Evolutionary conservation across 2,797 vertebrate genomes (phyloP).

Genomic region (Phrynocephalus forsythii): DNA sequence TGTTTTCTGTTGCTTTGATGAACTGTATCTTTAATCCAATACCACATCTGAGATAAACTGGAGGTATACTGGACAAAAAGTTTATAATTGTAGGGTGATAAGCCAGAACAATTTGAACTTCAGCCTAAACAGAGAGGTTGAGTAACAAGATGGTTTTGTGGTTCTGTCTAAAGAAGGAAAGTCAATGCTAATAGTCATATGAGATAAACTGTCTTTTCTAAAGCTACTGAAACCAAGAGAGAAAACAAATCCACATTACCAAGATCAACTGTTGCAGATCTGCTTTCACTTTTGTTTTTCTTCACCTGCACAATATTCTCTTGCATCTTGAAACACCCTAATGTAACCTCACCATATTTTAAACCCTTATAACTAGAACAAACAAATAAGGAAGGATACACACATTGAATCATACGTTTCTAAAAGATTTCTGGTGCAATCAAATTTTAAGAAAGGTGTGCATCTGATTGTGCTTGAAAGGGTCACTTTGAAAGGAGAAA

Average conservation of each 20-base stretch:
- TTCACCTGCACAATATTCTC: background rate
- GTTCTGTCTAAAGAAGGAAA: background rate
- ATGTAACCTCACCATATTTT: background rate
- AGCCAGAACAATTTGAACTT: background rate
- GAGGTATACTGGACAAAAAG: background rate
- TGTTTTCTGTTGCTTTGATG: rapidly evolving
- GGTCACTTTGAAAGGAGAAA: too few relatives aligned
- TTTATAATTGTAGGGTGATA: background rate
- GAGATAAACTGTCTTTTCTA: slow-evolving; percentile 3
- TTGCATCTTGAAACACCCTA: background rate
- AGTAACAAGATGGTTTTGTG: background rate
- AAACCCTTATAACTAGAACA: background rate
- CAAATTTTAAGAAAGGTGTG: too few relatives aligned
- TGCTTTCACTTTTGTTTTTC: background rate
- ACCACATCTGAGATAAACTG: background rate
- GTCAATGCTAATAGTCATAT: background rate
- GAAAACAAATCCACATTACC: background rate
- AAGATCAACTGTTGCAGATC: background rate
- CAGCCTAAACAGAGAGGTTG: background rate
- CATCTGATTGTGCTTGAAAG: too few relatives aligned
- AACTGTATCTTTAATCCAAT: rapidly evolving
- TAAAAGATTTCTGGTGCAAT: too few relatives aligned
- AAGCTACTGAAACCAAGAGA: background rate
- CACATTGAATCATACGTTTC: background rate
- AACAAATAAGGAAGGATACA: background rate